These are phyloP conservation scores for Neolamprologus longior DNA, from an alignment of 2,113 vertebrate species.

Conservation along the genomic window DNA sequence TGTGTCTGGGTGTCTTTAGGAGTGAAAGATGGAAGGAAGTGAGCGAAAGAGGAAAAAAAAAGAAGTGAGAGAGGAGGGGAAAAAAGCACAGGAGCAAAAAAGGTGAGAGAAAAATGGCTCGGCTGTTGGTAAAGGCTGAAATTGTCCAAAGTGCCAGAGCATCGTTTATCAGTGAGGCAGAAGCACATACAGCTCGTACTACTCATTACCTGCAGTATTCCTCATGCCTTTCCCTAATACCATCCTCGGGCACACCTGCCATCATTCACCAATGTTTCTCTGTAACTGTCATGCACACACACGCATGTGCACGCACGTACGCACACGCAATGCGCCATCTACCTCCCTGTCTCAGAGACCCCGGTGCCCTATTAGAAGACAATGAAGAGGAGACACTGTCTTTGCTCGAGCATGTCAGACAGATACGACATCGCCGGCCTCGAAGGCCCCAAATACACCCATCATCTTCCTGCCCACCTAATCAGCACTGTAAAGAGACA, in stretches of 20 bases:
- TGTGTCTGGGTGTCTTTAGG: neutral
- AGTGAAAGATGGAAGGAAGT: neutral
- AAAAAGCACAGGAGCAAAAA: neutral
- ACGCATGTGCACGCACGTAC: neutral
- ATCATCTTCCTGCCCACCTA: slow-evolving; percentile 36
- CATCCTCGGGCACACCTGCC: slow-evolving; percentile 21
- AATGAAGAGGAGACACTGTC: slow-evolving; percentile 14
- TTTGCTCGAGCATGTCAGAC: slow-evolving; percentile 45
- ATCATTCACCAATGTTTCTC: neutral
- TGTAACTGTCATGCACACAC: neutral
- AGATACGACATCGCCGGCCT: slow-evolving; percentile 20
- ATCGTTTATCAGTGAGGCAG: slow-evolving; percentile 27
- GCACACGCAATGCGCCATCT: neutral
- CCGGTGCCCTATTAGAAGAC: slow-evolving; percentile 34
- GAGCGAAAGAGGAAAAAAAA: neutral
- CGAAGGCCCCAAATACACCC: slow-evolving; percentile 26
- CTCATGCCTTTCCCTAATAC: slow-evolving; percentile 4
- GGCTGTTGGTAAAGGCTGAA: slow-evolving; percentile 25
- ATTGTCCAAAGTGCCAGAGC: slow-evolving; percentile 23
- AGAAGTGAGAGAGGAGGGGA: neutral
- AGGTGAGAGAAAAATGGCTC: slow-evolving; percentile 24
- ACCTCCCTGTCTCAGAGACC: slow-evolving; percentile 5
- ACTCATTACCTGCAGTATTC: slow-evolving; percentile 24
- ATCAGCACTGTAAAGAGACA: slow-evolving; percentile 17
- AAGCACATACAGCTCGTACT: neutral